Base-by-base conservation (phyloP, 2,888 invertebrate genomes). In the Synergus umbraculus region DNA sequence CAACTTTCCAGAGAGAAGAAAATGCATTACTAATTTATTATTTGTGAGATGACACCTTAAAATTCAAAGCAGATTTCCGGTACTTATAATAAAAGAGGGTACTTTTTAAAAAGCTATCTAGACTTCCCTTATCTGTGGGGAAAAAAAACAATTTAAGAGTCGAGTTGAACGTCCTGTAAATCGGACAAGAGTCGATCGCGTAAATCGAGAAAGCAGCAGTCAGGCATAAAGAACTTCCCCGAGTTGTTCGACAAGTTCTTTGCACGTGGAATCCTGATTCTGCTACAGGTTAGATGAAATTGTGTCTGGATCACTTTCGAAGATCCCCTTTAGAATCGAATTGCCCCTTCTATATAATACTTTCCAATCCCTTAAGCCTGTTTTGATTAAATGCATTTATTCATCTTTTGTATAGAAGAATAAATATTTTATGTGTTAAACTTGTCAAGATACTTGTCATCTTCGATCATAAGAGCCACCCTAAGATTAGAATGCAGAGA, bases 161-260 rank as follows among this genome's bases (percentile, higher is more conserved):
- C 78, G 83, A 79, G 83, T 81, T 83, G 81, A 83, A 83, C 46
- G 83, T 66, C 80, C 81, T 79, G 54, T 78, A 80, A 83, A 81
- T 81, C 80, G 76, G 76, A 63, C 49, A 78, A 77, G 76, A 79
- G 81, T 54, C 77, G 83, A 83, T 83, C 77, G 79, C 66, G 80
- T 78, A 80, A 80, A 83, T 83, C 78, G 80, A 81, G 80, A 80
- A 81, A 80, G 77, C 79, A 54, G 29, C 69, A 54, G 69, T 54
- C 49, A 37, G 41, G 41, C 73, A 49, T n/a, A 73, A 73, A 54
- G 54, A 73, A 73, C 73, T 73, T 54, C 73, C 73, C 54, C 41
- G 54, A 73, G 73, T 73, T 73, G 73, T 29, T n/a, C 73, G 54
- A 73, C 73, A 37, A 73, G 73, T 73, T 73, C 69, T 73, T 73